These are phyloP conservation scores for Pteromalus puparum DNA, from an alignment of 1,140 invertebrate species.

Conservation along the genomic window DNA sequence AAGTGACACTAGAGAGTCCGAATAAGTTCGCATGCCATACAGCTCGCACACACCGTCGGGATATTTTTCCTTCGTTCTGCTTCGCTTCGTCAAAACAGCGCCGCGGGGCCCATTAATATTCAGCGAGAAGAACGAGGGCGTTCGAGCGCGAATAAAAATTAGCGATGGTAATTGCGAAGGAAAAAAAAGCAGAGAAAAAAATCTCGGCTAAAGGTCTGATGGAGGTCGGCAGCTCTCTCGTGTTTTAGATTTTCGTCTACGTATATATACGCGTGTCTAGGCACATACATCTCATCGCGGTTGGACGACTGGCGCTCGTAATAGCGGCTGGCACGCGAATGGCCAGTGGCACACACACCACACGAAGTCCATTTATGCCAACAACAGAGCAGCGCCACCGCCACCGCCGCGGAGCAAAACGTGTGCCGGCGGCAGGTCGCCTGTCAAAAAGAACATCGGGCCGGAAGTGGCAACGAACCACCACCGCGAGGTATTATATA, in stretches of 20 bases:
- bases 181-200: background rate
- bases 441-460: conserved; percentile 49
- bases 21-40: too few relatives aligned
- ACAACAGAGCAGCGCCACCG: conserved; percentile 52
- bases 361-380: conserved; percentile 58
- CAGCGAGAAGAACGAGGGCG: background rate
- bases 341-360: conserved; percentile 6
- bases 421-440: conserved; percentile 37
- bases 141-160: conserved; percentile 12
- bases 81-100: background rate
- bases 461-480: conserved; percentile 45
- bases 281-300: background rate
- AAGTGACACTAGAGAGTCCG: too few relatives aligned
- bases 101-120: background rate
- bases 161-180: background rate
- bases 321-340: conserved; percentile 35
- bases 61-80: too few relatives aligned
- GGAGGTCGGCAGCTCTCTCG: background rate
- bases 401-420: conserved; percentile 21
- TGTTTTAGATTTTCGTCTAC: background rate
- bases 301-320: background rate
- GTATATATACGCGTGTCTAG: background rate
- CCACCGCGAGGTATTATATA: conserved; percentile 15
- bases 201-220: background rate
- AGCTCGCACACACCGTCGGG: too few relatives aligned